Conservation (phyloP, 2,113 vertebrate species). For the Lepidiolamprologus cunningtoni region DNA sequence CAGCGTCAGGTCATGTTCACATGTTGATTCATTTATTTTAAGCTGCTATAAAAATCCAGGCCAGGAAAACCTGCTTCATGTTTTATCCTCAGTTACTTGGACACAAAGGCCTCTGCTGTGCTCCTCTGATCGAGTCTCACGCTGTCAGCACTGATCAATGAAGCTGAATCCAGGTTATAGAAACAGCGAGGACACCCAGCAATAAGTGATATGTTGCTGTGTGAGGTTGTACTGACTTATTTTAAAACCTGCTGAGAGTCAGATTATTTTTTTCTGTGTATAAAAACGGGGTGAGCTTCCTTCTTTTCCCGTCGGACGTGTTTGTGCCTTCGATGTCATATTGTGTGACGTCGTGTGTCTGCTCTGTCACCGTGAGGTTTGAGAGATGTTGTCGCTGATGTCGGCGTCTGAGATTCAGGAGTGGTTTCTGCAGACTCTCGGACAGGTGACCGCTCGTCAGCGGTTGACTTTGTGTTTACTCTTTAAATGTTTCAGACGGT, state of each 20-base stretch:
- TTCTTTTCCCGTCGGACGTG: background rate
- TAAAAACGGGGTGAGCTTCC: background rate
- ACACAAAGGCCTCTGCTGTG: background rate
- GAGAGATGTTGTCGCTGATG: background rate
- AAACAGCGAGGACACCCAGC: background rate
- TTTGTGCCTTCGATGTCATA: background rate
- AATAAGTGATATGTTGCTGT: background rate
- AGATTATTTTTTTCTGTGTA: background rate
- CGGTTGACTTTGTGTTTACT: background rate
- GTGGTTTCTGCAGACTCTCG: background rate
- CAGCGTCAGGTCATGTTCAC: background rate
- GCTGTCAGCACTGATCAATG: background rate
- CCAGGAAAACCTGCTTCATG: background rate
- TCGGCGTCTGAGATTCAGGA: background rate
- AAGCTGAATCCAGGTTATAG: background rate
- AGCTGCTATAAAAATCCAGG: background rate
- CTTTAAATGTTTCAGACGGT: background rate
- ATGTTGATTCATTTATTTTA: background rate
- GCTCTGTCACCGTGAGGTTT: background rate
- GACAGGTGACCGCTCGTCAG: background rate
- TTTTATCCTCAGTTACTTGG: background rate
- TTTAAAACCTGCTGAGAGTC: background rate
- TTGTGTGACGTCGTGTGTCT: background rate
- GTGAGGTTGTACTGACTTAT: background rate
- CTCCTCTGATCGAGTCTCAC: background rate